phyloP scores from a whole-genome alignment of 1,140 invertebrate species.

The Drosophila bifasciata region DNA sequence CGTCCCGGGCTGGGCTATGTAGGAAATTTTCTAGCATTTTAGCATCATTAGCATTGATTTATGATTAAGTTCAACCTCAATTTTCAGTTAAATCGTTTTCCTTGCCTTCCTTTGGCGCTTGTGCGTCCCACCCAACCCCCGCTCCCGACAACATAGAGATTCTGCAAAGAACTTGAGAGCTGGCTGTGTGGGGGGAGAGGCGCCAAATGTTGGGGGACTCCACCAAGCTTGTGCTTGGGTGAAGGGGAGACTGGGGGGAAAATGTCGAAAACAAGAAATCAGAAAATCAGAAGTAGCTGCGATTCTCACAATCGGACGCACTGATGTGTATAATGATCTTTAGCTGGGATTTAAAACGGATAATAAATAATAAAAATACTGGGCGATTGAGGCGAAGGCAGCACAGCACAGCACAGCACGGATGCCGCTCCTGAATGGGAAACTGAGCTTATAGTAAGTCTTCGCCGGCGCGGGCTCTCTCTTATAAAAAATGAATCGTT shows the following conservation, averaged over 20 bases:
- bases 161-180: slow-evolving; percentile 40
- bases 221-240: not conserved
- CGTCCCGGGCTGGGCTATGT: slow-evolving; percentile 46
- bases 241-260: slow-evolving; percentile 42
- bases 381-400: slow-evolving; percentile 34
- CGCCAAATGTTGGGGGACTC: not conserved
- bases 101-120: slow-evolving; percentile 51
- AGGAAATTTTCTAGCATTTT: slow-evolving; percentile 82
- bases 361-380: slow-evolving; percentile 83
- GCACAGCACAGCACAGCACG: no score
- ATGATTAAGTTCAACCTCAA: slow-evolving; percentile 84
- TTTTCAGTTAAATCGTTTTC: slow-evolving; percentile 84
- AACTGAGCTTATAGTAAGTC: slow-evolving; percentile 68
- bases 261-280: slow-evolving; percentile 81
- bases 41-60: slow-evolving; percentile 84
- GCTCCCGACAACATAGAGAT: slow-evolving; percentile 3
- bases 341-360: slow-evolving; percentile 81
- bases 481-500: slow-evolving; percentile 81
- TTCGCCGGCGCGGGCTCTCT: slow-evolving; percentile 19
- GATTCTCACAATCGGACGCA: slow-evolving; percentile 80
- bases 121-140: slow-evolving; percentile 28
- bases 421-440: slow-evolving; percentile 34
- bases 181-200: slow-evolving; percentile 9
- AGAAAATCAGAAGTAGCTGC: slow-evolving; percentile 79
- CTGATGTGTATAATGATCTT: slow-evolving; percentile 83